phyloP scores from a whole-genome alignment of 35 echinoderm and acorn worm genomes.

The Heliocidaris tuberculata region DNA sequence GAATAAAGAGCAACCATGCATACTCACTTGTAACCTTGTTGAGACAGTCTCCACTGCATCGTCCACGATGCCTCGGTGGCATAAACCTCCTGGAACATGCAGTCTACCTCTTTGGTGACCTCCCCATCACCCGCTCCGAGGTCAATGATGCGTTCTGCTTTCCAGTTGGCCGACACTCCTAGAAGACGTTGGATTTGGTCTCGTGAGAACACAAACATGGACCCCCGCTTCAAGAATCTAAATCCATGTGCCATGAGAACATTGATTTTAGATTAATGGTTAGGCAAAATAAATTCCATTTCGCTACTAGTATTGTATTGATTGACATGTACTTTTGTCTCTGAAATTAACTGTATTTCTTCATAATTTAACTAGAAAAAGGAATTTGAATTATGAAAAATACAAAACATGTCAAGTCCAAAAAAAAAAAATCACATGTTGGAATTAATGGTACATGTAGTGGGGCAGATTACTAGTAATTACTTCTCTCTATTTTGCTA shows the following conservation, averaged over 20 bases:
- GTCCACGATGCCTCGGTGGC: slow-evolving; percentile 83
- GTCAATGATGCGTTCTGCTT: slow-evolving; percentile 70
- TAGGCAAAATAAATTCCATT: no score
- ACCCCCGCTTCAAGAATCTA: slow-evolving; percentile 81
- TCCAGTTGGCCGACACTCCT: slow-evolving; percentile 55
- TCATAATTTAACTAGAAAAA: no score
- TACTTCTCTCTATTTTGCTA: no score
- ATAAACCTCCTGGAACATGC: slow-evolving; percentile 66
- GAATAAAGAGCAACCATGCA: not conserved
- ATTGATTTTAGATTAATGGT: not conserved
- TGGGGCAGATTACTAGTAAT: no score
- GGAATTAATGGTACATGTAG: no score
- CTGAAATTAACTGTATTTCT: no score
- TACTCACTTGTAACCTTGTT: slow-evolving; percentile 78
- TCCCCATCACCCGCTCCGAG: slow-evolving; percentile 91
- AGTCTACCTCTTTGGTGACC: slow-evolving; percentile 75
- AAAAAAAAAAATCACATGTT: no score
- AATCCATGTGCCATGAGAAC: not conserved
- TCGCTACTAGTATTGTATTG: no score
- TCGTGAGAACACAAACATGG: slow-evolving; percentile 92
- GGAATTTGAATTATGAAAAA: no score
- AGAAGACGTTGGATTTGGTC: slow-evolving; percentile 71
- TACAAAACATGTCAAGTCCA: no score
- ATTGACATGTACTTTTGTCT: no score
- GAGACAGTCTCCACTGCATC: slow-evolving; percentile 79